phyloP scores from a whole-genome alignment of 1,140 invertebrate species.

The Leucophenga varia region DNA sequence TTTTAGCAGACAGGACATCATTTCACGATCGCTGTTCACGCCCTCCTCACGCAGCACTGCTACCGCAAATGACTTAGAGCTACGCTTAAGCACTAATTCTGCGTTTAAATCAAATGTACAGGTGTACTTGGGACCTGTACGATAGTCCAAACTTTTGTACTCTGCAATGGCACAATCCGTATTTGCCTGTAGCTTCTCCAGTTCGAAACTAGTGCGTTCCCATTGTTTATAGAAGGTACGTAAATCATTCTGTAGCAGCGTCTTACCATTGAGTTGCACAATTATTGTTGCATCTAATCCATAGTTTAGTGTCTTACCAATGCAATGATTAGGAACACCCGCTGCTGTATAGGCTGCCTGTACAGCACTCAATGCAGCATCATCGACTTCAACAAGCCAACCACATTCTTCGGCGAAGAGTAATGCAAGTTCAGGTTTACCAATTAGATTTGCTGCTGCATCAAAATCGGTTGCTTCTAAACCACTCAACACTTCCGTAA shows the following conservation, averaged over 20 bases:
- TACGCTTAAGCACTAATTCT: slow-evolving; percentile 49
- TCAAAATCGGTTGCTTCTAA: slow-evolving; percentile 10
- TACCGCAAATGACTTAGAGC: slow-evolving; percentile 64
- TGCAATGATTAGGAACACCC: slow-evolving; percentile 67
- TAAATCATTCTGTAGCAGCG: slow-evolving; percentile 68
- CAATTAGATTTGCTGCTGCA: slow-evolving; percentile 9
- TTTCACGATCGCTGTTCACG: slow-evolving; percentile 95
- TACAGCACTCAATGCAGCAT: slow-evolving; percentile 62
- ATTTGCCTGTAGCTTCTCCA: slow-evolving; percentile 85
- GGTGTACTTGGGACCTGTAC: slow-evolving; percentile 66
- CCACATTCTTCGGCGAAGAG: slow-evolving; percentile 92
- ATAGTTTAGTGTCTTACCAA: slow-evolving; percentile 70
- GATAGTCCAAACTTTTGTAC: slow-evolving; percentile 63
- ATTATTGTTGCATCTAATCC: slow-evolving; percentile 69
- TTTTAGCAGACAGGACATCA: slow-evolving; percentile 89
- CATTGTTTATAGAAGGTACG: slow-evolving; percentile 75
- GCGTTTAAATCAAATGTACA: slow-evolving; percentile 72
- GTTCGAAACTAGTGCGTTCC: slow-evolving; percentile 93
- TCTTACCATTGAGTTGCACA: slow-evolving; percentile 64
- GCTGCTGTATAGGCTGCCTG: slow-evolving; percentile 62
- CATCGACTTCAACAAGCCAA: slow-evolving; percentile 82
- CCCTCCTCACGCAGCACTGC: slow-evolving; percentile 96
- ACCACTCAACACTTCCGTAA: slow-evolving; percentile 46
- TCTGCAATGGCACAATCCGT: slow-evolving; percentile 77
- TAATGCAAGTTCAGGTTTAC: slow-evolving; percentile 64